Evolutionary conservation across 1,140 invertebrate genomes (phyloP), one percentile per base, ranked within the genome.

Genomic region (Drosophila miranda): DNA sequence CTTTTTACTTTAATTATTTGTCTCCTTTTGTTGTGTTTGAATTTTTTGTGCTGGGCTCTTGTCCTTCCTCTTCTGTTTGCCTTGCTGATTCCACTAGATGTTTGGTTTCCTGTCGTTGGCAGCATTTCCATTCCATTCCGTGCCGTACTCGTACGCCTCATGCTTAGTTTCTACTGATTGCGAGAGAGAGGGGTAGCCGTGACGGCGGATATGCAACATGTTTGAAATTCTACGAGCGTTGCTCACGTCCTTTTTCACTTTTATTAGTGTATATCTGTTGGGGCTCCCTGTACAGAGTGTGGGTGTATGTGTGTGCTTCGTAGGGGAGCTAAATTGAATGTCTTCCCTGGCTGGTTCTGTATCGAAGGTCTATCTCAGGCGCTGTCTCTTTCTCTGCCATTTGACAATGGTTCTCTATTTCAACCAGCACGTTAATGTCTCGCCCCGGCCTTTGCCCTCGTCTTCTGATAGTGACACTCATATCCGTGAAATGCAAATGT

Each of bases 401-500:
- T 54, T 49, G 30, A 30, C 50, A 13, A 48, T 50, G 54, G 28
- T 55, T 74, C 59, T 61, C 59, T 61, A 82, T 78, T 86, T 68
- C 67, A 59, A 46, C 23, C 63, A 63, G 67, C 74, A 79, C 61
- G 82, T 78, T 68, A 68, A 68, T 48, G 43, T 26, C 55, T 21
- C 23, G 44, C 41, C 61, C 14, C 19, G 9, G 30, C 11, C 42
- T 21, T 30, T 57, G 66, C 61, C 67, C 61, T 59, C 48, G 55
- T 68, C 73, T 87, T 2, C 34, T 75, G 78, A 87, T 86, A 78
- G 82, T 87, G 82, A 87, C 82, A 82, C 81, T 84, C 81, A 49
- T 76, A 80, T 86, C 81, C 81, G 73, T 86, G 78, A 75, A 86
- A 86, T 86, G 82, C 82, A 86, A 87, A 86, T 86, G 82, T 78